Base-by-base conservation (phyloP, 2,888 invertebrate genomes). In the Hemaris fuciformis region DNA sequence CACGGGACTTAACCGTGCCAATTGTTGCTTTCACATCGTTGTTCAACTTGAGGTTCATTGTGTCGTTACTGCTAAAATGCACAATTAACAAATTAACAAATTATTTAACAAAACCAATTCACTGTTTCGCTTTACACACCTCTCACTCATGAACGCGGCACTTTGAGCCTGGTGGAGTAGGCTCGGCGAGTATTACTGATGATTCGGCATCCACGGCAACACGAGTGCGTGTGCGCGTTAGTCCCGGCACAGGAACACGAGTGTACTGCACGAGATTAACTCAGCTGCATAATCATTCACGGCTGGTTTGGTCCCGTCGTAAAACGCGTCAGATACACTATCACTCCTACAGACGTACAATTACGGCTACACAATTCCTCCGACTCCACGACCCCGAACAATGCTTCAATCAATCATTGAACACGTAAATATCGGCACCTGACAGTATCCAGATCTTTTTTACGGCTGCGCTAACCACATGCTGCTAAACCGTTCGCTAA, bases 21-120 rank as follows among this genome's bases (percentile, higher is more conserved):
- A 75, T 76, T 18, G 85, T n/a, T 10, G 13, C 80, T 72, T 86
- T 85, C 48, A 83, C 75, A 62, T 90, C 87, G 76, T 90, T 91
- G 73, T 87, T 90, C 66, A 91, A 73, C 73, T 91, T 91, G 64
- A 91, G 72, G 80, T 90, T 91, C 91, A 91, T 90, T 69, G 71
- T 75, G 71, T 75, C 72, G 68, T 74, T 69, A 73, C 69, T 80
- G 69, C 77, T 79, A 81, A 74, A 76, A 74, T 57, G 67, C 62
- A 71, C 62, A 66, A 66, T 57, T 43, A 43, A 38, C 34, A 46
- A 34, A 53, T 59, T 59, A 20, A 41, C n/a, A 58, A 38, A 25
- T 10, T 38, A 22, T 48, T 34, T 56, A 41, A 13, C n/a, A 18
- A 15, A 38, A 62, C 18, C 18, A 45, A 56, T 15, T 23, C 43